Base-by-base conservation (phyloP, 2,113 vertebrate genomes). In the Cisticola juncidis region DNA sequence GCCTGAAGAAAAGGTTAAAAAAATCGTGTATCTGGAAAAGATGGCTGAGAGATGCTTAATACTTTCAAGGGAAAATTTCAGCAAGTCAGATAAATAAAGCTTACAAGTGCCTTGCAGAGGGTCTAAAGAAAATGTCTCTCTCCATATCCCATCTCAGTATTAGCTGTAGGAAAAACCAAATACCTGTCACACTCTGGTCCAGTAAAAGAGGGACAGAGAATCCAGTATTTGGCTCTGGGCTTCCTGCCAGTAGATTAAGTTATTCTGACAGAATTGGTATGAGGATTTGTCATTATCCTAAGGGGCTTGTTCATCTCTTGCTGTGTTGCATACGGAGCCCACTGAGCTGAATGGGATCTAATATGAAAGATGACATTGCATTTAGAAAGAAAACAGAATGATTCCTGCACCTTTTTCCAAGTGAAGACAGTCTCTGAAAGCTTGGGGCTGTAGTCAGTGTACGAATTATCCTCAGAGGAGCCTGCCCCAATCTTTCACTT, bases 291-390 rank as follows among this genome's bases (percentile, higher is more conserved):
- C 65, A 91, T 64, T 70, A 62, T 90, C 72, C 81, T 95, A 66
- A 81, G 57, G 72, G 53, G 29, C 13, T 60, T 76, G 61, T 29
- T 81, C 62, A 88, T 79, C 38, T 76, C 51, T 85, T 76, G 23
- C 54, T 72, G 28, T 38, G 58, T 36, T 47, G 44, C 62, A 60
- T 77, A 61, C 0, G 1, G 90, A 92, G 80, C 76, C 68, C 29
- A 70, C 74, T 66, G 70, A 95, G 61, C 81, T 83, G 91, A 95
- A 96, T 78, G 66, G 89, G 68, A 83, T 86, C 65, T 93, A 94
- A 97, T 80, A 91, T 90, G 90, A 97, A 95, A 92, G 66, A 92
- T 84, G 90, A 96, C 57, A 65, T 22, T 92, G 76, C 94, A 88
- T 84, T 97, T 93, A 64, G 74, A 68, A 79, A 71, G 76, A 85